Evolutionary conservation across 2,888 invertebrate species (phyloP).

Genomic region (Dolomedes plantarius): DNA sequence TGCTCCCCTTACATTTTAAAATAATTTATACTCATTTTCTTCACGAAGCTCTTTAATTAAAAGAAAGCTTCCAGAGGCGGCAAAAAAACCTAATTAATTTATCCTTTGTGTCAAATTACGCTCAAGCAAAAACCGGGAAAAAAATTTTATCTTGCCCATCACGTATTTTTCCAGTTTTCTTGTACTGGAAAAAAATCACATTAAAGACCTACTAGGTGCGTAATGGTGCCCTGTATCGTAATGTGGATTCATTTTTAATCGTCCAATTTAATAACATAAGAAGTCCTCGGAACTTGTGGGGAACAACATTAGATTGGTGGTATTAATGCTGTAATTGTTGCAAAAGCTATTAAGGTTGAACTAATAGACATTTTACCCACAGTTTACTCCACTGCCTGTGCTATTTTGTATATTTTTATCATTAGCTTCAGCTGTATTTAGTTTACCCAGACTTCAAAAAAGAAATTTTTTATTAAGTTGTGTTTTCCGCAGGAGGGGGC

Average conservation of each 20-base stretch:
- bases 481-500: conserved; percentile 28
- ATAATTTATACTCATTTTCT: conserved; percentile 28
- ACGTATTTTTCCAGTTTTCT: conserved; percentile 34
- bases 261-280: conserved; percentile 67
- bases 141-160: conserved; percentile 55
- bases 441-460: conserved; percentile 39
- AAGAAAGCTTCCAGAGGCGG: conserved; percentile 36
- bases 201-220: conserved; percentile 36
- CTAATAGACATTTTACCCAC: conserved; percentile 65
- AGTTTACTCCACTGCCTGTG: conserved; percentile 48
- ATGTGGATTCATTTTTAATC: conserved; percentile 67
- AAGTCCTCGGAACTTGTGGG: conserved; percentile 40
- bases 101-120: conserved; percentile 59
- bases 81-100: conserved; percentile 54
- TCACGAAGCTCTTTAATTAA: conserved; percentile 52
- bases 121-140: conserved; percentile 17
- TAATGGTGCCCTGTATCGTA: conserved; percentile 54
- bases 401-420: conserved; percentile 72
- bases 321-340: conserved; percentile 70
- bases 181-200: conserved; percentile 31
- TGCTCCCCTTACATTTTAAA: conserved; percentile 11
- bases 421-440: conserved; percentile 71
- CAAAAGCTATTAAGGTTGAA: conserved; percentile 60
- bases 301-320: conserved; percentile 58
- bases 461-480: conserved; percentile 55